Evolutionary conservation across 1,140 invertebrate genomes (phyloP).

Genomic region (Pinna nobilis): DNA sequence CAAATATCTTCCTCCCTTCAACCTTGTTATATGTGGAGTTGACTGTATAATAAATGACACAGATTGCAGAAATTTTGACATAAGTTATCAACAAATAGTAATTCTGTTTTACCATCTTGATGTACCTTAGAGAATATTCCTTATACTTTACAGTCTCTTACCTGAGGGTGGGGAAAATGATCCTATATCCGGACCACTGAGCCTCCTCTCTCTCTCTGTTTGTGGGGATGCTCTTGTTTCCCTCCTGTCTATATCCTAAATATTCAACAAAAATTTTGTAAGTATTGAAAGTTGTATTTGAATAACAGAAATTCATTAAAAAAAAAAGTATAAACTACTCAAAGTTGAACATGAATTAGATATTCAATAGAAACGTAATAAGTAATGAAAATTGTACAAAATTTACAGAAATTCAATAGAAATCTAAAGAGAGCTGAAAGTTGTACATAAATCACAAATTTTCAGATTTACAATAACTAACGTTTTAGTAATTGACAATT

Average conservation of each 20-base stretch:
- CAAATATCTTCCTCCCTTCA: no score
- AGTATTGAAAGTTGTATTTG: neutral
- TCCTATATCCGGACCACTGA: slow-evolving; percentile 81
- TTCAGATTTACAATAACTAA: no score
- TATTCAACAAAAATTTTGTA: neutral
- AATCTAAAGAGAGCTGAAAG: no score
- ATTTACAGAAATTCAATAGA: no score
- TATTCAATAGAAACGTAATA: neutral
- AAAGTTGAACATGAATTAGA: neutral
- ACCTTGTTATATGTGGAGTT: no score
- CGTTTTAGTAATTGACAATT: no score
- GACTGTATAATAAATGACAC: no score
- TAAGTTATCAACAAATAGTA: no score
- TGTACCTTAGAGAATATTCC: neutral
- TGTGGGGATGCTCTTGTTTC: slow-evolving; percentile 21
- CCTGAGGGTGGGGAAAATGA: slow-evolving; percentile 91
- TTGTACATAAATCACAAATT: no score
- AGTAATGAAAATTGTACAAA: neutral
- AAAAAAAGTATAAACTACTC: neutral
- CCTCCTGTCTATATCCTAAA: slow-evolving; percentile 45
- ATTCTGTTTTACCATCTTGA: neutral
- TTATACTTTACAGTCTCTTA: slow-evolving; percentile 32
- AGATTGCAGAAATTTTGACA: no score
- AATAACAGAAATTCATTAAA: neutral
- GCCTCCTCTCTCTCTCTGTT: slow-evolving; percentile 41